phyloP scores from a whole-genome alignment of 2,113 vertebrate species.

The Etheostoma spectabile region DNA sequence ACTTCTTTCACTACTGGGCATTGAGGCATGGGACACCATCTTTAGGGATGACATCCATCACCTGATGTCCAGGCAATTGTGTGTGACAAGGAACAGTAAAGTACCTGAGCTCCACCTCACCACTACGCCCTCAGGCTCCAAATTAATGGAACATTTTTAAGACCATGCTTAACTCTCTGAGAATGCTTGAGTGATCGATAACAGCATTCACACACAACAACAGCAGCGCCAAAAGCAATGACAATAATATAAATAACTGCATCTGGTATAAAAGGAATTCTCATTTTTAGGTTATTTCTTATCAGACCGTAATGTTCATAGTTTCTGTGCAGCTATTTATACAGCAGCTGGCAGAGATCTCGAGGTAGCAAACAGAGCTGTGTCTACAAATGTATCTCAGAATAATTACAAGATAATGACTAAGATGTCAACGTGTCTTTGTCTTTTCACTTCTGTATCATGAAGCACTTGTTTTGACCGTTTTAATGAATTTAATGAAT shows the following conservation, averaged over 20 bases:
- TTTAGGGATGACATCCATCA: constrained; percentile 73
- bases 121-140: constrained; percentile 39
- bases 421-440: constrained; percentile 24
- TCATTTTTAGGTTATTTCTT: constrained; percentile 8
- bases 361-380: constrained; percentile 47
- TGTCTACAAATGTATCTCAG: constrained; percentile 26
- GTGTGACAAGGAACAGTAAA: constrained; percentile 70
- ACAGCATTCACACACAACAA: constrained; percentile 21
- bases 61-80: constrained; percentile 54
- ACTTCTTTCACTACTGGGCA: constrained; percentile 56
- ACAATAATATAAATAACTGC: constrained; percentile 7
- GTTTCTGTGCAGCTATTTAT: constrained; percentile 48
- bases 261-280: neutral
- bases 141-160: constrained; percentile 68
- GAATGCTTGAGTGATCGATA: constrained; percentile 49
- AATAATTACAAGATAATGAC: constrained; percentile 39
- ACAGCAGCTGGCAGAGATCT: constrained; percentile 35
- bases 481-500: constrained; percentile 57
- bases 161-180: constrained; percentile 35
- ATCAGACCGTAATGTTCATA: constrained; percentile 16
- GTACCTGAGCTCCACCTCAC: constrained; percentile 62
- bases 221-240: constrained; percentile 8
- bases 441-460: constrained; percentile 17
- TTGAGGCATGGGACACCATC: constrained; percentile 61
- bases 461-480: constrained; percentile 20